phyloP scores from a whole-genome alignment of 2,797 vertebrate species.

The Anableps anableps region DNA sequence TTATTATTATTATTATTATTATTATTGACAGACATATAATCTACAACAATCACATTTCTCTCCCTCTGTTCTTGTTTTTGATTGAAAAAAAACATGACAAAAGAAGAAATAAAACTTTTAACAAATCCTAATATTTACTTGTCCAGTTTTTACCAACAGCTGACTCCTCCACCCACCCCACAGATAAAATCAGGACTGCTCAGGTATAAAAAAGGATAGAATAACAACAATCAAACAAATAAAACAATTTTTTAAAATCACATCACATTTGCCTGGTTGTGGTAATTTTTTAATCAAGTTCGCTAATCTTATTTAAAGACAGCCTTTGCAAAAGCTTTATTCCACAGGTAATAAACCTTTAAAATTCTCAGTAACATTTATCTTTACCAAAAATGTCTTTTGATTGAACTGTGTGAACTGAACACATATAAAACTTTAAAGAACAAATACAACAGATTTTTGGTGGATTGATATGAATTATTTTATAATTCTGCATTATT shows the following conservation, averaged over 20 bases:
- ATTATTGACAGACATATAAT: neutral
- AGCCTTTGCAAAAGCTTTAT: no score
- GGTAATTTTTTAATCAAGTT: conserved; percentile 29
- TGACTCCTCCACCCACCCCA: neutral
- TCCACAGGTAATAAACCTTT: no score
- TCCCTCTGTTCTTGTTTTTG: neutral
- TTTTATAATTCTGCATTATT: no score
- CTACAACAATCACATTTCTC: neutral
- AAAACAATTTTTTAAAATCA: no score
- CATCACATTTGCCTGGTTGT: conserved; percentile 13
- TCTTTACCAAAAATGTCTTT: no score
- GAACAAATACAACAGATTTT: no score
- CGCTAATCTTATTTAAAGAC: conserved; percentile 32
- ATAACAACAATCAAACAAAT: no score
- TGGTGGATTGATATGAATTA: no score
- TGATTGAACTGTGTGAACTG: no score
- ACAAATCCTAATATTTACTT: neutral
- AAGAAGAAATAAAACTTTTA: neutral
- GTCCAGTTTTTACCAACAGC: neutral
- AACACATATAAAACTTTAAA: no score
- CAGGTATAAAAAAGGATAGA: no score
- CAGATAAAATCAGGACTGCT: neutral
- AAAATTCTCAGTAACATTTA: no score
- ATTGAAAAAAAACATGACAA: neutral
- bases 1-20: neutral